Percentiles rank a stretch among this genome's conserved stretches.
Evolutionary conservation across 2,888 invertebrate species (phyloP).

Genomic region (Papilio elwesi): DNA sequence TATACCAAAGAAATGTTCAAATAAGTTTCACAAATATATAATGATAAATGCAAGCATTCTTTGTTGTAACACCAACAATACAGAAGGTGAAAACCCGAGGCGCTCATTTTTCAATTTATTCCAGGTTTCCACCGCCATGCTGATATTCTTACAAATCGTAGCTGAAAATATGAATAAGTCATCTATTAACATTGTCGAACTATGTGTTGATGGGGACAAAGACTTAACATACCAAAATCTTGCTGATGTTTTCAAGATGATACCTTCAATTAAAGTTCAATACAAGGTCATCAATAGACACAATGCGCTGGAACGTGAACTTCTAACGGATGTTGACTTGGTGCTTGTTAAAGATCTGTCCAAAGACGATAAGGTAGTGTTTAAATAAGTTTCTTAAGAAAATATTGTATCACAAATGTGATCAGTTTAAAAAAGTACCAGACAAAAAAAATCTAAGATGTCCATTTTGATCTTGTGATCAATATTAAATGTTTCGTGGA

Average conservation of each 20-base stretch:
- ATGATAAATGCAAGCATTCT: no score
- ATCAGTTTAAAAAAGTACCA: no score
- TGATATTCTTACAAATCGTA: slow-evolving; percentile 53
- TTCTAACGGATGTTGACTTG: slow-evolving; percentile 45
- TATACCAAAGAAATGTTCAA: no score
- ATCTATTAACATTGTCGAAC: slow-evolving; percentile 48
- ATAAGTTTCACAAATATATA: no score
- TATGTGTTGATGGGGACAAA: slow-evolving; percentile 42
- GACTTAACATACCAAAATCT: slow-evolving; percentile 43
- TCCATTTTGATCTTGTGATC: no score
- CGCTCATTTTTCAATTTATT: slow-evolving; percentile 8
- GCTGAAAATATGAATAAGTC: slow-evolving; percentile 53
- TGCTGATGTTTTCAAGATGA: slow-evolving; percentile 40
- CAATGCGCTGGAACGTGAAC: slow-evolving; percentile 35
- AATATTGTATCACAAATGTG: no score
- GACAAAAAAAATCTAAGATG: no score
- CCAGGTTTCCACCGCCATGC: slow-evolving; percentile 48
- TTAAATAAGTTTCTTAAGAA: no score
- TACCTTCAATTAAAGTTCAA: slow-evolving; percentile 43
- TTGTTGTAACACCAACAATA: no score
- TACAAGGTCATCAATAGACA: slow-evolving; percentile 42
- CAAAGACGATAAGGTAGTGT: slow-evolving; percentile 49
- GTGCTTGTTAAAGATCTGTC: slow-evolving; percentile 49
- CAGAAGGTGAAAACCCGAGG: neutral
- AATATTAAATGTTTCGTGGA: no score